A percentile compares a stretch with the other conserved stretches of the same genome.
phyloP scores from a whole-genome alignment of 1,140 invertebrate genomes.

The Aphis craccivora region DNA sequence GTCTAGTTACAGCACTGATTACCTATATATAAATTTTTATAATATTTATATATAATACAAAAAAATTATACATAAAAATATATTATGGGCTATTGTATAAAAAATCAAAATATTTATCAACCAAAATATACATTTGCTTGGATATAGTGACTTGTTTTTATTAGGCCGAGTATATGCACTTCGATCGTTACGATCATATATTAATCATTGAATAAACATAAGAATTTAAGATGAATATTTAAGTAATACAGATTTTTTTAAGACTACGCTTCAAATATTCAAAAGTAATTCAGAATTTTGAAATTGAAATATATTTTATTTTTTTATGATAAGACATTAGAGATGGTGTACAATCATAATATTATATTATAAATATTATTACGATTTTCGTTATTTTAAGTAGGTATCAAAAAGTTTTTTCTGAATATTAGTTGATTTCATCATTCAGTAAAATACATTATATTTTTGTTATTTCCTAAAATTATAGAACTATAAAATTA shows the following conservation, averaged over 20 bases:
- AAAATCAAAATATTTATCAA: neutral
- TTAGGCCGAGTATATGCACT: no score
- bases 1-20: no score
- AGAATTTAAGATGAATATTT: neutral
- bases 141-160: neutral
- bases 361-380: no score
- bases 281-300: neutral
- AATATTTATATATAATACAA: neutral
- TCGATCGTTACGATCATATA: neutral
- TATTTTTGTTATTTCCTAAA: no score
- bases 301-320: neutral
- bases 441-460: no score
- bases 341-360: no score
- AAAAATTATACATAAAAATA: neutral
- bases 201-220: neutral
- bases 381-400: no score
- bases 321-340: no score
- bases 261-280: neutral
- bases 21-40: neutral
- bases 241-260: neutral
- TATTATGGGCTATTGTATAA: neutral
- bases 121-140: neutral
- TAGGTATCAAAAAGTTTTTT: no score
- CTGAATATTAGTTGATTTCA: no score
- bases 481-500: no score